Evolutionary conservation across 2,888 invertebrate genomes (phyloP).

Genomic region (Drosophila suboccidentalis): DNA sequence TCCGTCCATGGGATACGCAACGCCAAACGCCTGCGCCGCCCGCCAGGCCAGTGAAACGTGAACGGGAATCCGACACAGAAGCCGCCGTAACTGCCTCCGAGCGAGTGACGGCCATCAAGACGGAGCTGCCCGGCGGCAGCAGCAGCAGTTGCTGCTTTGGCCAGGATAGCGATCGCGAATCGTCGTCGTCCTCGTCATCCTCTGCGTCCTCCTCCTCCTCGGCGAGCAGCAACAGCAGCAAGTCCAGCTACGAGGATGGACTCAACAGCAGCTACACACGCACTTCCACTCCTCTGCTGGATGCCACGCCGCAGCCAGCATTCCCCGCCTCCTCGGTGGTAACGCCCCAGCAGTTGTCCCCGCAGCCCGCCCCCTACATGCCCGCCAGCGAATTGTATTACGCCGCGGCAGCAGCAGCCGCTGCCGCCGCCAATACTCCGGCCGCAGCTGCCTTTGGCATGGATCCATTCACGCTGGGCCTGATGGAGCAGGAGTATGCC

Average conservation of each 20-base stretch:
- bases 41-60: conserved; percentile 55
- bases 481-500: conserved; percentile 90
- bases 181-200: conserved; percentile 67
- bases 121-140: conserved; percentile 41
- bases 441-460: conserved; percentile 74
- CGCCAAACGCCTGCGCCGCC: conserved; percentile 53
- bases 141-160: conserved; percentile 44
- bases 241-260: conserved; percentile 75
- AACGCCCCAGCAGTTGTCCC: conserved; percentile 48
- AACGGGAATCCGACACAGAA: conserved; percentile 52
- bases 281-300: conserved; percentile 58
- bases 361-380: conserved; percentile 49
- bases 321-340: conserved; percentile 35
- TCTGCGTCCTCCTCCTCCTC: conserved; percentile 40
- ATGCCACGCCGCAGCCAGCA: conserved; percentile 57
- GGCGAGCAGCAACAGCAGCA: conserved; percentile 43
- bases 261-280: conserved; percentile 68
- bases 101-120: conserved; percentile 15
- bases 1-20: conserved; percentile 88
- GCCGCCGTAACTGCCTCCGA: conserved; percentile 34
- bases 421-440: conserved; percentile 51
- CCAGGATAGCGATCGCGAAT: conserved; percentile 73
- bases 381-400: conserved; percentile 66
- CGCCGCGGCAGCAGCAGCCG: conserved; percentile 73
- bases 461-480: conserved; percentile 85